Evolutionary conservation across 2,113 vertebrate species (phyloP), one percentile per base, ranked within the genome.

Genomic region (Peromyscus polionotus): DNA sequence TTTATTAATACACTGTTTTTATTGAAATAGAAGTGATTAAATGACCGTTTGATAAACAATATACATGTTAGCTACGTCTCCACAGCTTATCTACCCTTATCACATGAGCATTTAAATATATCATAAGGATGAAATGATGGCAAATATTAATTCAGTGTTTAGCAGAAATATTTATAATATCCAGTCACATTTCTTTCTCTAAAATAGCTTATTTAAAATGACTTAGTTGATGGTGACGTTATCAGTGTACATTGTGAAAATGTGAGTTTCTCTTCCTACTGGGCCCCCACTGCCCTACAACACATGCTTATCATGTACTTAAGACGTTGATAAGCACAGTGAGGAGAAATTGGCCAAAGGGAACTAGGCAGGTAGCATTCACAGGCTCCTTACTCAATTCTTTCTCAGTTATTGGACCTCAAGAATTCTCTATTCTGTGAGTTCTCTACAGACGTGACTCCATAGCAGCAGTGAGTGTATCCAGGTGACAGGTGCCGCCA

Each of bases 21-120:
- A 51, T 90, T 95, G 91, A 96, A 95, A 80, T 85, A 91, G 42
- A 90, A 59, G 36, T 45, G 28, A 36, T 20, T 59, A 81, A 61
- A 4, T 76, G n/a, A 9, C 24, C 28, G 6, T 76, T 92, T 68
- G 72, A 54, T 90, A 48, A 85, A 57, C 24, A 11, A n/a, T 59
- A 2, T 61, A 59, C 17, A 31, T 68, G 17, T 65, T 76, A 77
- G 54, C 19, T 3, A 51, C 33, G 13, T 22, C 13, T 42, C 39
- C 31, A 17, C 72, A 12, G 73, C 79, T 83, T 83, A 10, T 90
- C 17, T 91, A 13, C 22, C 12, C 24, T 75, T 54, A 33, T 14
- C 24, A 5, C 2, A 5, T n/a, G 16, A 68, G 31, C 7, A 42
- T 70, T 57, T 68, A 92, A 51, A 73, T 63, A 8, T 51, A n/a